Evolutionary conservation across 2,113 vertebrate species (phyloP).

Genomic region (Heteronetta atricapilla): DNA sequence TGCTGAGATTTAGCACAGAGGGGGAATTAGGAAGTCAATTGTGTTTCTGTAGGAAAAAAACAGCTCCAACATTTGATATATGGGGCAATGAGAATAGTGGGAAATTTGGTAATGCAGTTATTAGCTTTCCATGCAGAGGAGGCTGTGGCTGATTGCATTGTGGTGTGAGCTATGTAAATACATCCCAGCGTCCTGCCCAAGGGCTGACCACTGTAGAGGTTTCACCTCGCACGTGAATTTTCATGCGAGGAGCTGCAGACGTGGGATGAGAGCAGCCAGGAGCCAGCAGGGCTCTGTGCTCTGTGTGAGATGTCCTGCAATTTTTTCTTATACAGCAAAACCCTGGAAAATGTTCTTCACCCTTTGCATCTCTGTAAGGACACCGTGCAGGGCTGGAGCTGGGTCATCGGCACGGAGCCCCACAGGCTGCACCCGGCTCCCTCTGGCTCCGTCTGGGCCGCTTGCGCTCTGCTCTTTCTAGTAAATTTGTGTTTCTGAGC

Average conservation of each 20-base stretch:
- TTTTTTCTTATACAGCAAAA: neutral
- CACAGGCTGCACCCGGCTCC: neutral
- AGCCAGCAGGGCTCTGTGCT: fast-evolving
- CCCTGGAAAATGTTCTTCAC: neutral
- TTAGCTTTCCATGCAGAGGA: neutral
- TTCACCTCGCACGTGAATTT: no score
- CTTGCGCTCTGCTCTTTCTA: neutral
- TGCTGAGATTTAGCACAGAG: neutral
- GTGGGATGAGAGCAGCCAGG: fast-evolving
- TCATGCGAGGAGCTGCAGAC: neutral
- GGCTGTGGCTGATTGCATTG: neutral
- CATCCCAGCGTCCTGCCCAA: fast-evolving
- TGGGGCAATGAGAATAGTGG: slow-evolving; percentile 2
- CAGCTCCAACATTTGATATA: neutral
- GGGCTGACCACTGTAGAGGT: neutral
- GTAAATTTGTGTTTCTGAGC: neutral
- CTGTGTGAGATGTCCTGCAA: fast-evolving
- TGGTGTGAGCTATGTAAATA: no score
- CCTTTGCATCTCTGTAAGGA: neutral
- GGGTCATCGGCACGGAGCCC: no score
- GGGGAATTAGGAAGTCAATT: neutral
- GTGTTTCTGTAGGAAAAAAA: neutral
- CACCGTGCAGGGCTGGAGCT: fast-evolving
- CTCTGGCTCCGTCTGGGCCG: neutral
- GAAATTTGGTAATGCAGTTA: neutral